A percentile compares a stretch with the other conserved stretches of the same genome.
phyloP scores from a whole-genome alignment of 2,888 invertebrate species.

The Caenorhabditis afra region DNA sequence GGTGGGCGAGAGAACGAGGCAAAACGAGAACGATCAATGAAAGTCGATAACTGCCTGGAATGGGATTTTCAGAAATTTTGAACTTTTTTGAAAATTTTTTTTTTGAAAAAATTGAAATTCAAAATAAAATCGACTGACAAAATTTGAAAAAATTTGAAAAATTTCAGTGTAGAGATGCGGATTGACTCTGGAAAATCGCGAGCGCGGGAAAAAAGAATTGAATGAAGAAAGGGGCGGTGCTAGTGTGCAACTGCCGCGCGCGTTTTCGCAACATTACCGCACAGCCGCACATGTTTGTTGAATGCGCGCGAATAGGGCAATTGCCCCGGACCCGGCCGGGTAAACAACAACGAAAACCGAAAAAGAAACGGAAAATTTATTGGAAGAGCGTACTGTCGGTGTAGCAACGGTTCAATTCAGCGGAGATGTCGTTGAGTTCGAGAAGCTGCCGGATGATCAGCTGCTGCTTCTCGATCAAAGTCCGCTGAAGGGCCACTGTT shows the following conservation, averaged over 20 bases:
- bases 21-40: not conserved
- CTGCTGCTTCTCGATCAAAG: constrained; percentile 18
- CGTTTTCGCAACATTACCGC: not conserved
- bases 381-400: not conserved
- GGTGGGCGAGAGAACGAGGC: not conserved
- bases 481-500: constrained; percentile 7
- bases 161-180: not conserved
- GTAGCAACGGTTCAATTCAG: not conserved
- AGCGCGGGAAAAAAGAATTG: not conserved
- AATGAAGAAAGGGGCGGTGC: not conserved
- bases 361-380: not conserved
- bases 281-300: not conserved
- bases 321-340: no score
- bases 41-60: no score
- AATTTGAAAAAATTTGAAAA: constrained; percentile 1
- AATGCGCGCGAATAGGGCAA: no score
- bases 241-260: not conserved
- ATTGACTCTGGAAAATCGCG: not conserved
- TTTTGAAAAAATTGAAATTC: not conserved
- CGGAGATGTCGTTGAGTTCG: not conserved
- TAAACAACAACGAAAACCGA: not conserved
- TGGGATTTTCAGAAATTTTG: constrained; percentile 2
- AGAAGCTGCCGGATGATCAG: constrained; percentile 11
- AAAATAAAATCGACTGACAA: not conserved
- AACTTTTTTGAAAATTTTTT: constrained; percentile 4